These are phyloP conservation scores for Lathamus discolor DNA, from an alignment of 2,113 vertebrate species.

Conservation along the genomic window DNA sequence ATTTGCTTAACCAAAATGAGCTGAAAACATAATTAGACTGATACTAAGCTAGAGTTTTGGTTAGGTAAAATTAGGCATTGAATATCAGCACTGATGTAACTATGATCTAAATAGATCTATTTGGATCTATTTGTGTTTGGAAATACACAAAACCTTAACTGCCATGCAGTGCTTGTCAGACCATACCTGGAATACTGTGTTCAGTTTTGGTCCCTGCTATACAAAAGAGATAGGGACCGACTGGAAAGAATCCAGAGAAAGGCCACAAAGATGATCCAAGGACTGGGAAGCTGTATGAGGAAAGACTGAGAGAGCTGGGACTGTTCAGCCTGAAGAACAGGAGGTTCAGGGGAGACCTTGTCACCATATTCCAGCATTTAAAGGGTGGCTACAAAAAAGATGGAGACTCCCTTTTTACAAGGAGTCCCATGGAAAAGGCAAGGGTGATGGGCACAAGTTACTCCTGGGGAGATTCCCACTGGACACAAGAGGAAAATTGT, in stretches of 20 bases:
- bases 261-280: no score
- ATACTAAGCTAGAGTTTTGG: not conserved
- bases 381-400: not conserved
- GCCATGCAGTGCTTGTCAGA: not conserved
- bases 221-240: not conserved
- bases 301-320: not conserved
- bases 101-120: not conserved
- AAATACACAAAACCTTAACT: not conserved
- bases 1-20: not conserved
- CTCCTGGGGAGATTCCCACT: not conserved
- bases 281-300: no score
- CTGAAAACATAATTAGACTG: not conserved
- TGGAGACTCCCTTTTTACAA: not conserved
- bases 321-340: not conserved
- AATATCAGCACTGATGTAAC: not conserved
- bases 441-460: not conserved
- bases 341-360: not conserved
- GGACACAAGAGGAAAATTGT: not conserved
- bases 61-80: not conserved
- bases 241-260: not conserved
- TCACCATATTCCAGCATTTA: not conserved
- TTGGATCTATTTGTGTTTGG: not conserved
- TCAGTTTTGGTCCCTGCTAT: not conserved
- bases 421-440: not conserved
- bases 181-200: not conserved